Conservation (phyloP, 2,888 invertebrate genomes). For the Pemphredon lugubris region DNA sequence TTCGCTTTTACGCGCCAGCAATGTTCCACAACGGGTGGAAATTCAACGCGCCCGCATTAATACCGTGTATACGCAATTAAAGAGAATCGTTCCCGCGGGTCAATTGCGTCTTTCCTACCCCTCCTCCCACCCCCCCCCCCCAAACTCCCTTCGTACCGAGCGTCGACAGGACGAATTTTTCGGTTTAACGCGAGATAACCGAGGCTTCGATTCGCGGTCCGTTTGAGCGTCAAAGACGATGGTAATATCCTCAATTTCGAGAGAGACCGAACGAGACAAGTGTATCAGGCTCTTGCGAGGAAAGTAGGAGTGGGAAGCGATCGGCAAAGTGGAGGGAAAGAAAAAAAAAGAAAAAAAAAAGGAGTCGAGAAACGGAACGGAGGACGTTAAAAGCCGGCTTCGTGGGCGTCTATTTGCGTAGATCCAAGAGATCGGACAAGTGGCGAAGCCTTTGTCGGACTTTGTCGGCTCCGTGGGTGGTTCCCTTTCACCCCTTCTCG, state of each 20-base stretch:
- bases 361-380: conserved; percentile 4
- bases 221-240: too few species aligned
- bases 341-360: background rate
- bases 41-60: too few species aligned
- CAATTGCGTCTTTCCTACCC: too few species aligned
- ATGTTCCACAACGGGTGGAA: too few species aligned
- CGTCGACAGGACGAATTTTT: too few species aligned
- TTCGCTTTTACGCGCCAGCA: conserved; percentile 13
- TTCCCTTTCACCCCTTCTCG: conserved; percentile 44
- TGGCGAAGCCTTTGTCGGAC: conserved; percentile 68
- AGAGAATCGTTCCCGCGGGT: too few species aligned
- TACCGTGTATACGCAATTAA: too few species aligned
- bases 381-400: conserved; percentile 50
- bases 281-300: conserved; percentile 9
- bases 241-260: background rate
- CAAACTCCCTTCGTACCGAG: too few species aligned
- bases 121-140: too few species aligned
- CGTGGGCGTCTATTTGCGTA: conserved; percentile 76
- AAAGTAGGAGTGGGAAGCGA: conserved; percentile 6
- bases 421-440: conserved; percentile 79
- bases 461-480: conserved; percentile 62
- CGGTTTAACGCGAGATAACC: too few species aligned
- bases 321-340: background rate
- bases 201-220: too few species aligned
- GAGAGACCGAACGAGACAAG: conserved; percentile 34